These are phyloP conservation scores for Biston betularia DNA, from an alignment of 2,888 invertebrate species.

Conservation along the genomic window DNA sequence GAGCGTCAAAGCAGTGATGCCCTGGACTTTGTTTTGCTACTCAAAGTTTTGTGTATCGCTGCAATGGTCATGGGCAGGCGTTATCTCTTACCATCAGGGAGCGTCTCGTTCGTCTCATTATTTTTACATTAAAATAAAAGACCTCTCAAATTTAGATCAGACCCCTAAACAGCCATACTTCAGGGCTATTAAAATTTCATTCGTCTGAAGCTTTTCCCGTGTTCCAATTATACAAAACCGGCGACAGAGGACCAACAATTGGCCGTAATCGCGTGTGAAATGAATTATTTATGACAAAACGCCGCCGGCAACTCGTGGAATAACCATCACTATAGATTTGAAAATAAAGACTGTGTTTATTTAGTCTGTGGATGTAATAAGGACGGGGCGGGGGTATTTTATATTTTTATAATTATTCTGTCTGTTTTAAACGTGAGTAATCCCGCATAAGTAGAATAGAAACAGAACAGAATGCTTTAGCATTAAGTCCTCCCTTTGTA, in stretches of 20 bases:
- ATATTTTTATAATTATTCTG: not conserved
- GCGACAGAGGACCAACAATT: constrained; percentile 19
- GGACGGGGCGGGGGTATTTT: not conserved
- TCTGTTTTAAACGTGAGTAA: too few relatives aligned
- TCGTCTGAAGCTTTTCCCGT: constrained; percentile 17
- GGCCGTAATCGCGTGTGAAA: constrained; percentile 19
- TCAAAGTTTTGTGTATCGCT: too few relatives aligned
- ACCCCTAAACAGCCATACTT: constrained; percentile 3
- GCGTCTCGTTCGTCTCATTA: too few relatives aligned
- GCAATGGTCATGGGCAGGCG: too few relatives aligned
- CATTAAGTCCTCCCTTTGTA: too few relatives aligned
- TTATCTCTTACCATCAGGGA: too few relatives aligned
- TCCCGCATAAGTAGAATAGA: too few relatives aligned
- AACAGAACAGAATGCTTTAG: too few relatives aligned
- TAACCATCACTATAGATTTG: constrained; percentile 31
- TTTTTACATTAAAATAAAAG: too few relatives aligned
- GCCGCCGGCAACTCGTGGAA: constrained; percentile 23
- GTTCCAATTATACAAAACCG: constrained; percentile 33
- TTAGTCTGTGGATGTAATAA: constrained; percentile 12
- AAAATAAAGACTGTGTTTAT: constrained; percentile 18
- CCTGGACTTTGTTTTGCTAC: too few relatives aligned
- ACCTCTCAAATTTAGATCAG: constrained; percentile 1
- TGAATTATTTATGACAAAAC: constrained; percentile 34
- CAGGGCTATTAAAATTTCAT: constrained; percentile 24
- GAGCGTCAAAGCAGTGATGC: too few relatives aligned